A percentile compares a stretch with the other conserved stretches of the same genome.
Conservation (phyloP, 2,113 vertebrate species). For the Apteryx mantelli region DNA sequence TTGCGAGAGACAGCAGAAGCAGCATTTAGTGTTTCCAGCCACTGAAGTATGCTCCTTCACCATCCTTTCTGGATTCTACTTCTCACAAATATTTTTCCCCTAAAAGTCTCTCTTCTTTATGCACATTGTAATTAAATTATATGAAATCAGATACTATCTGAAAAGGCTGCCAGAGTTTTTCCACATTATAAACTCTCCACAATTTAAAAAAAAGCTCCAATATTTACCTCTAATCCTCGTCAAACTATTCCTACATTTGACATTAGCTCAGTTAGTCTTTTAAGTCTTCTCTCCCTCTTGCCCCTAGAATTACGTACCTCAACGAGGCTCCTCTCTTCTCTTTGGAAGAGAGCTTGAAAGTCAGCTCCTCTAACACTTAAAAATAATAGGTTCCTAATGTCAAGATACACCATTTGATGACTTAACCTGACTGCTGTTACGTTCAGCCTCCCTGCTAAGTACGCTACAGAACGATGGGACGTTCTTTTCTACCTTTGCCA, state of each 20-base stretch:
- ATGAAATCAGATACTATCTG: fast-evolving
- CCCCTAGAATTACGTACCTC: not conserved
- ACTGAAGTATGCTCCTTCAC: not conserved
- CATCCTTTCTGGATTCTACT: not conserved
- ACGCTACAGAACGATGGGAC: not conserved
- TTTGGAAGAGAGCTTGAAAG: not conserved
- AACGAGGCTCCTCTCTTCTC: not conserved
- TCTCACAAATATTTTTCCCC: not conserved
- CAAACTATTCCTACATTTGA: not conserved
- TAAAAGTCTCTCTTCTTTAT: not conserved
- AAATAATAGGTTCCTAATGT: not conserved
- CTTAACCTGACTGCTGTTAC: not conserved
- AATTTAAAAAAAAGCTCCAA: not conserved
- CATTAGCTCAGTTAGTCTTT: not conserved
- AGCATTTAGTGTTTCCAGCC: not conserved
- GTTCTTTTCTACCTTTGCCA: not conserved
- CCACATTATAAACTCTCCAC: fast-evolving
- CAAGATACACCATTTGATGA: not conserved
- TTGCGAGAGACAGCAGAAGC: not conserved
- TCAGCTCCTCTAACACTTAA: not conserved
- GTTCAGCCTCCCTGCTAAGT: not conserved
- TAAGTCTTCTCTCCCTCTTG: not conserved
- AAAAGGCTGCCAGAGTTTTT: not conserved
- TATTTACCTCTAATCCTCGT: not conserved
- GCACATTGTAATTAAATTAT: not conserved